Evolutionary conservation across 2,888 invertebrate species (phyloP).

Genomic region (Proisotoma minuta): DNA sequence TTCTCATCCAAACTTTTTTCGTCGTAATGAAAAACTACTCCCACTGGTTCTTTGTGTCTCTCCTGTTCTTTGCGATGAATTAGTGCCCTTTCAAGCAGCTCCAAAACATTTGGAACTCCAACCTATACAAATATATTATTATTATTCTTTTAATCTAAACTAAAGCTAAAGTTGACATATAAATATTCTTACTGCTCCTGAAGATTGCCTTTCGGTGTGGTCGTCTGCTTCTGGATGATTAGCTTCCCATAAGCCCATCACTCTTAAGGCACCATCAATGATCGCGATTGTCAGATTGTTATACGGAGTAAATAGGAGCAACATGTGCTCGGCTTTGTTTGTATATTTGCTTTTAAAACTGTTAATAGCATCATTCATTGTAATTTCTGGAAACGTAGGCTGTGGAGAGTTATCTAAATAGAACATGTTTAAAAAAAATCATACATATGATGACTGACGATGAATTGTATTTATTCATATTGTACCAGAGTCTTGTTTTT

Average conservation of each 20-base stretch:
- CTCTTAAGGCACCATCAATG: constrained; percentile 20
- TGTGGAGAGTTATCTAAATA: constrained; percentile 1
- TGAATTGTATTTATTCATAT: not conserved
- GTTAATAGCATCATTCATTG: constrained; percentile 6
- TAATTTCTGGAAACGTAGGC: constrained; percentile 22
- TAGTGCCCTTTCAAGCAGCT: constrained; percentile 29
- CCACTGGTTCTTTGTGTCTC: constrained; percentile 26
- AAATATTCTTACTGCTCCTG: not conserved
- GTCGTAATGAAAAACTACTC: constrained; percentile 26
- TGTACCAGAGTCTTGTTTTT: constrained; percentile 10
- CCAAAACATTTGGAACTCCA: constrained; percentile 11
- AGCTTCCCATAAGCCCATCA: constrained; percentile 7
- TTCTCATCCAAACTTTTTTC: not conserved
- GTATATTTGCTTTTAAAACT: constrained; percentile 20
- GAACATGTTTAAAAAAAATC: not conserved
- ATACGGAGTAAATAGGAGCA: constrained; percentile 28
- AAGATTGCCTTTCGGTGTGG: not conserved
- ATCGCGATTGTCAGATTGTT: constrained; percentile 19
- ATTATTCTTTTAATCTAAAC: not conserved
- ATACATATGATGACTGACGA: no score
- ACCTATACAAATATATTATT: not conserved
- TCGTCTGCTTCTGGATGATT: constrained; percentile 13
- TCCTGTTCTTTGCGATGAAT: constrained; percentile 22
- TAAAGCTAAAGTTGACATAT: not conserved
- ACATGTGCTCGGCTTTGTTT: constrained; percentile 14